Evolutionary conservation across 2,888 invertebrate genomes (phyloP), one percentile per base, ranked within the genome.

Genomic region (Zhuqinia jingwanae): DNA sequence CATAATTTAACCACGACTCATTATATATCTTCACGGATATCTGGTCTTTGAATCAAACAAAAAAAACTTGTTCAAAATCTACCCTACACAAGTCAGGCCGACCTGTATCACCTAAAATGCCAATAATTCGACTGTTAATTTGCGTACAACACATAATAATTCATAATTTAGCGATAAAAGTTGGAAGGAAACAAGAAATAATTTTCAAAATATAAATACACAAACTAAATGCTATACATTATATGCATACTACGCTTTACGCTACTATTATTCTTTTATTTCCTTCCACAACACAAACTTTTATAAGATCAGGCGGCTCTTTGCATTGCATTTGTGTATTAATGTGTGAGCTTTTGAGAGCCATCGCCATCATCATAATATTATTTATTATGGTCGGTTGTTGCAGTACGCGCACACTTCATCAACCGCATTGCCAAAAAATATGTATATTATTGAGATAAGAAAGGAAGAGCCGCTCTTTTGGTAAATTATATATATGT

Each of bases 71-170:
- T 42, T 68, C 22, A 42, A 53, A 68, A 65, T 65, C 36, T 45
- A 68, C 3, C 8, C 22, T 22, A 45, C 68, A 70, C 22, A 50
- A 50, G 10, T 47, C 25, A 42, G 65, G 42, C 70, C 13, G 27
- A 50, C 50, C 47, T 20, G 36, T 53, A 42, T 36, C 53, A 30
- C n/a, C 11, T 5, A 17, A 70, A 60, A 78, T 78, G 83, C 75
- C 78, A 84, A 84, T 70, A 75, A 70, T 60, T 83, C 53, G 42
- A n/a, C 5, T 45, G 77, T 68, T 77, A 77, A 77, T 77, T 84
- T 84, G 77, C 77, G 47, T 84, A 76, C 84, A 76, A 45, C 60
- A 63, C 73, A 50, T 6, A 70, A 80, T 70, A 53, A 70, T n/a
- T 36, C 15, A n/a, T 47, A 56, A 36, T 17, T 77, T 50, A 50